Evolutionary conservation across 2,888 invertebrate genomes (phyloP), one percentile per base, ranked within the genome.

Genomic region (Amphipyra tragopoginis): DNA sequence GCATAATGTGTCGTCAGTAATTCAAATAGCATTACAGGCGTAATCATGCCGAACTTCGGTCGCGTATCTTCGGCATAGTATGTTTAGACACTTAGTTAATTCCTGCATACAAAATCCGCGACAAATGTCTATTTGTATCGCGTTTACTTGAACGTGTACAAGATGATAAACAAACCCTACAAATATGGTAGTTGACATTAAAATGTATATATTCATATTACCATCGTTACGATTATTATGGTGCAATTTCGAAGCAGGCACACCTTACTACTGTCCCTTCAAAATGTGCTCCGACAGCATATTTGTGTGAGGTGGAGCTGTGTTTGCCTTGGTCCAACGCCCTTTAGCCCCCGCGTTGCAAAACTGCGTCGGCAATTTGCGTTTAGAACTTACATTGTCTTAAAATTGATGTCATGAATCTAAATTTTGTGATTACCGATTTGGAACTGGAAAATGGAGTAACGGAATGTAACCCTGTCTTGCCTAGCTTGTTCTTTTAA

Each of bases 221-320:
- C 40, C 33, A 49, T 40, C 36, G n/a, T 69, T 44, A 58, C 43
- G 33, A 44, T 63, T 56, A 55, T 49, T 45, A 59, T 72, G 55
- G 34, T 68, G 68, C 58, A 68, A 68, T 56, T 38, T 47, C 29
- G 21, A 43, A 60, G 42, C 9, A 13, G n/a, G 65, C 70, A 34
- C 72, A 53, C 73, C 70, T 77, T 15, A 9, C 9, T 9, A 26
- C 39, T 47, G 55, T 57, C 49, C 49, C 51, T 50, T 64, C 55
- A 65, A 71, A 78, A 73, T 77, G 76, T 78, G 65, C 51, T 34
- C 68, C 4, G 40, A 71, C 78, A 34, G 36, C 74, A 77, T 77
- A 68, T 53, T 63, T 71, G 67, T 26, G 49, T 42, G 9, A 67
- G 75, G 77, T 57, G 62, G 52, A 58, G 65, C 33, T 52, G 42